These are phyloP conservation scores for Myocastor coypus DNA, from an alignment of 2,113 vertebrate species.

Conservation along the genomic window DNA sequence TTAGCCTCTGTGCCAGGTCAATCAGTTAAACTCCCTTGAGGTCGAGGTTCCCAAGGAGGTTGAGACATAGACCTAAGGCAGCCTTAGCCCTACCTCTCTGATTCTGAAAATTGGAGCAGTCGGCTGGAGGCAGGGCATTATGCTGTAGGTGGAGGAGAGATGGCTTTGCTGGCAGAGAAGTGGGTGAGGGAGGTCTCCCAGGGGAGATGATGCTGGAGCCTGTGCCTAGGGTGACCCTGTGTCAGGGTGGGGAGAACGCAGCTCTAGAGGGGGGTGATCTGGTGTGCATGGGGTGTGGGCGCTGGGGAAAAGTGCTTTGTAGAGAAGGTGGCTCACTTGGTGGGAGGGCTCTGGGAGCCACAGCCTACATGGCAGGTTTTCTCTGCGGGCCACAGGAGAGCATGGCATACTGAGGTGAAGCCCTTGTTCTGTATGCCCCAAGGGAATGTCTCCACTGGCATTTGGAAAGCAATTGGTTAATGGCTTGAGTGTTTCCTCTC, in stretches of 20 bases:
- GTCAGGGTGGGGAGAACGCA: not conserved
- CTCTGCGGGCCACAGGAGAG: not conserved
- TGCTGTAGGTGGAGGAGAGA: not conserved
- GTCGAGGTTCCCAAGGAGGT: not conserved
- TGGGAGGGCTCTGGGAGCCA: not conserved
- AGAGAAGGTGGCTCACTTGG: not conserved
- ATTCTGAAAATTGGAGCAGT: not conserved
- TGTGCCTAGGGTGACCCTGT: not conserved
- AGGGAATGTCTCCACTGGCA: not conserved
- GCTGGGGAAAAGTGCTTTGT: not conserved
- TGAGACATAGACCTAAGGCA: not conserved
- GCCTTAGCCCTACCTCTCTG: not conserved
- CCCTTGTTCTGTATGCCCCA: not conserved
- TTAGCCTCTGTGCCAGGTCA: not conserved
- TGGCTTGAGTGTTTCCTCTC: slow-evolving; percentile 54
- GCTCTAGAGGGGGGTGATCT: not conserved
- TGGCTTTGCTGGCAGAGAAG: not conserved
- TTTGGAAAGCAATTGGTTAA: slow-evolving; percentile 81
- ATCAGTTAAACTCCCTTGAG: not conserved
- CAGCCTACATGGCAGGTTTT: not conserved
- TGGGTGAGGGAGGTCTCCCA: not conserved
- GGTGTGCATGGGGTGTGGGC: not conserved
- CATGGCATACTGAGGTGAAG: not conserved
- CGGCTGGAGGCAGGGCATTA: not conserved
- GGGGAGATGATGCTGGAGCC: not conserved